These are phyloP conservation scores for Drosophila fulvimacula DNA, from an alignment of 2,888 invertebrate genomes.

Conservation along the genomic window DNA sequence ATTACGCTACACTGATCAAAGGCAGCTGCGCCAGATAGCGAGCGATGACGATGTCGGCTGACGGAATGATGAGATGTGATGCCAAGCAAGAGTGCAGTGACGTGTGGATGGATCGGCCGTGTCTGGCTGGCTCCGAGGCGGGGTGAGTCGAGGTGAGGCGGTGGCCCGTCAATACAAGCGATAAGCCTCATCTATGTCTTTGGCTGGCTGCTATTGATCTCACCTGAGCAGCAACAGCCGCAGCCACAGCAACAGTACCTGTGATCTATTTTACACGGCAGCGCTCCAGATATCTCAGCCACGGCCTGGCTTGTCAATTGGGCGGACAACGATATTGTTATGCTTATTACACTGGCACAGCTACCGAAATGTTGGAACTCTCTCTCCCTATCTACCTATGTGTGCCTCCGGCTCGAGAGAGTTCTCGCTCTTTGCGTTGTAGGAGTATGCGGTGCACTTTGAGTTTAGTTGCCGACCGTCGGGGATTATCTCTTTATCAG, in stretches of 20 bases:
- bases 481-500: conserved; percentile 84
- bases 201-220: conserved; percentile 80
- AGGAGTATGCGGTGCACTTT: conserved; percentile 67
- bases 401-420: background rate
- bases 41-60: conserved; percentile 35
- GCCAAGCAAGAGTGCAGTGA: conserved; percentile 73
- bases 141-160: conserved; percentile 21
- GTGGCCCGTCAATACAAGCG: conserved; percentile 51
- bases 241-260: conserved; percentile 56
- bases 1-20: conserved; percentile 82
- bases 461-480: conserved; percentile 69
- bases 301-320: conserved; percentile 73
- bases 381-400: background rate
- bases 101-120: conserved; percentile 62
- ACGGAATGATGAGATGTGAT: conserved; percentile 37
- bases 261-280: conserved; percentile 77
- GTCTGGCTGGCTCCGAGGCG: conserved; percentile 24
- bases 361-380: conserved; percentile 70
- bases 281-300: conserved; percentile 64
- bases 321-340: conserved; percentile 83
- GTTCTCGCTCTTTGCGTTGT: conserved; percentile 25
- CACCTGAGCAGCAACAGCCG: conserved; percentile 61
- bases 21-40: conserved; percentile 71
- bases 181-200: conserved; percentile 71
- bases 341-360: conserved; percentile 82